Evolutionary conservation across 1,140 invertebrate species (phyloP), one percentile per base, ranked within the genome.

Genomic region (Leptinotarsa defecta): DNA sequence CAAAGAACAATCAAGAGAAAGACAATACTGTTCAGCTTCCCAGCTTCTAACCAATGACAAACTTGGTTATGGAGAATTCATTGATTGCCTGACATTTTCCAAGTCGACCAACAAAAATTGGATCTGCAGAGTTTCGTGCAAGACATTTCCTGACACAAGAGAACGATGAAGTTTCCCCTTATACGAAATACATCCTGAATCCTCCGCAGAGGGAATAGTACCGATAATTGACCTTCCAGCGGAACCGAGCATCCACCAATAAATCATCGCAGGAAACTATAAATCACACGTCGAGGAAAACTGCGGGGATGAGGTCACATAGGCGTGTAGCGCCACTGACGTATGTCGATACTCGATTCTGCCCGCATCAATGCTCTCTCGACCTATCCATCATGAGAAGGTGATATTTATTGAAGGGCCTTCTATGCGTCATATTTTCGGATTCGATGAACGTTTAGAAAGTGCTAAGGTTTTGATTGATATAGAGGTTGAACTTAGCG

Each of bases 341-440:
- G 52, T 57, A 57, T 57, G 52, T 57, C 52, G 52, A 57, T 57
- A 15, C 52, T 57, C 52, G n/a, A 57, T 19, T 57, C 52, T 1
- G n/a, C 13, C 13, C 52, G 52, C 52, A 19, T 19, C 52, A 57
- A 57, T 57, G 52, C 52, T 57, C 52, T n/a, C 52, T 57, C 52
- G 52, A 57, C 52, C 52, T 57, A 57, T 57, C 52, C 52, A 19
- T 57, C 52, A 57, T 57, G 15, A 19, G 52, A 57, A 57, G 52
- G 52, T 57, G 52, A 57, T 57, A 57, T 57, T 57, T n/a, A 57
- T 57, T 57, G 52, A 57, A 57, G 52, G 52, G 17, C 52, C 52
- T 57, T 57, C n/a, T 57, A 57, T 57, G 15, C 52, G n/a, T 57
- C 52, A 57, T n/a, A 57, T 57, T 57, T 57, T 19, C 52, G 52